phyloP scores from a whole-genome alignment of 2,888 invertebrate species.

The Rambutsinella grinnellia region DNA sequence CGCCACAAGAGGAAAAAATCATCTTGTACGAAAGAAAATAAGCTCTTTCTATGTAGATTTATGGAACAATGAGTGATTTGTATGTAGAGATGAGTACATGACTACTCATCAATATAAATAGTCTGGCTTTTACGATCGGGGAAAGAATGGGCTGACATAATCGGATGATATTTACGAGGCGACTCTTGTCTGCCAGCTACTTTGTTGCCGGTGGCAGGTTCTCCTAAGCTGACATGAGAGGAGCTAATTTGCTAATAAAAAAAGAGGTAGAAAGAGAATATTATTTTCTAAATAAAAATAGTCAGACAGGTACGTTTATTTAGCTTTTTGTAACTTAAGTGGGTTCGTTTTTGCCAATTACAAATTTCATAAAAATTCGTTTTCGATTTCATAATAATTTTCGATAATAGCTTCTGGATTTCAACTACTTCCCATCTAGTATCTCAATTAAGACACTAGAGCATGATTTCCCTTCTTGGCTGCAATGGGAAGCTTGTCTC shows the following conservation, averaged over 20 bases:
- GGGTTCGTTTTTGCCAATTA: neutral
- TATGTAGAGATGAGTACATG: neutral
- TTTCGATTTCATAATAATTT: neutral
- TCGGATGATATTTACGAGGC: neutral
- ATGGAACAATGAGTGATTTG: neutral
- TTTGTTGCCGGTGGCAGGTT: neutral
- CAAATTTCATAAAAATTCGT: too few species aligned
- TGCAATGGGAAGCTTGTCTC: constrained; percentile 89
- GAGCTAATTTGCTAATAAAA: neutral
- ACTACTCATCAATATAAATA: neutral
- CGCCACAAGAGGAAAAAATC: neutral
- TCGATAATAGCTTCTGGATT: neutral
- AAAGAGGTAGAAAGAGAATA: neutral
- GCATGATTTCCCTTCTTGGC: constrained; percentile 90
- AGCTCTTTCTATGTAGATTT: neutral
- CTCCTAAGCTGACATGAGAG: neutral
- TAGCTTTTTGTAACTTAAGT: neutral
- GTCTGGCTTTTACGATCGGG: neutral
- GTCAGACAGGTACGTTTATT: constrained; percentile 49
- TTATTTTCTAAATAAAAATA: constrained; percentile 39
- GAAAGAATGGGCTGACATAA: neutral
- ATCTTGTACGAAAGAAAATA: neutral
- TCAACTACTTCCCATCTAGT: neutral
- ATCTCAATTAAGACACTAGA: constrained; percentile 40
- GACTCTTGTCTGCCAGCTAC: neutral